A percentile compares a stretch with the other conserved stretches of the same genome.
Evolutionary conservation across 2,888 invertebrate genomes (phyloP).

Genomic region (Ectemnius continuus): DNA sequence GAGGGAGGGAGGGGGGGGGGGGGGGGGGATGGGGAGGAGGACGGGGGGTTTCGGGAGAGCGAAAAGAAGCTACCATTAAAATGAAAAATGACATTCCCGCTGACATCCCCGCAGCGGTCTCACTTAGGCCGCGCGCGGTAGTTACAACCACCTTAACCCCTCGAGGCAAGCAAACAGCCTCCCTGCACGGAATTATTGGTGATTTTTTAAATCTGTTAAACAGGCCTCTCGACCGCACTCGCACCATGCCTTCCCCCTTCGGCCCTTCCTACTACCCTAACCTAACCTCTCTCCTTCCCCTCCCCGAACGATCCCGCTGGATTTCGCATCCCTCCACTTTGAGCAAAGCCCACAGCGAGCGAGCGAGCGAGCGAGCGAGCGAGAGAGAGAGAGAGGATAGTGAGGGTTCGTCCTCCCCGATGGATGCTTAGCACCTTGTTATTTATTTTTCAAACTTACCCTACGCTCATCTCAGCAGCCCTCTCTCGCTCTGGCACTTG

Average conservation of each 20-base stretch:
- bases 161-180: slow-evolving; percentile 63
- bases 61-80: slow-evolving; percentile 75
- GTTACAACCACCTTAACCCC: slow-evolving; percentile 67
- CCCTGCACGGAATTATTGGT: slow-evolving; percentile 70
- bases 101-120: slow-evolving; percentile 67
- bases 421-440: slow-evolving; percentile 74
- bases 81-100: slow-evolving; percentile 77
- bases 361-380: neutral
- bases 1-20: neutral
- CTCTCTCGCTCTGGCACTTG: no score
- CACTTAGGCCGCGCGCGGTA: slow-evolving; percentile 58
- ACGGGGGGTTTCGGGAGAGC: neutral
- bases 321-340: slow-evolving; percentile 40
- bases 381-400: no score
- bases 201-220: slow-evolving; percentile 76
- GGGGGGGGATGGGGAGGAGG: no score
- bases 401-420: slow-evolving; percentile 30
- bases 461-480: neutral
- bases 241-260: slow-evolving; percentile 39
- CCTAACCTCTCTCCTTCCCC: slow-evolving; percentile 23
- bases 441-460: slow-evolving; percentile 73
- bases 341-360: neutral
- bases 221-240: slow-evolving; percentile 68
- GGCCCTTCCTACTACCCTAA: slow-evolving; percentile 6
- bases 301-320: slow-evolving; percentile 29